Evolutionary conservation across 1,140 invertebrate genomes (phyloP).

Genomic region (Lepidurus packardi): DNA sequence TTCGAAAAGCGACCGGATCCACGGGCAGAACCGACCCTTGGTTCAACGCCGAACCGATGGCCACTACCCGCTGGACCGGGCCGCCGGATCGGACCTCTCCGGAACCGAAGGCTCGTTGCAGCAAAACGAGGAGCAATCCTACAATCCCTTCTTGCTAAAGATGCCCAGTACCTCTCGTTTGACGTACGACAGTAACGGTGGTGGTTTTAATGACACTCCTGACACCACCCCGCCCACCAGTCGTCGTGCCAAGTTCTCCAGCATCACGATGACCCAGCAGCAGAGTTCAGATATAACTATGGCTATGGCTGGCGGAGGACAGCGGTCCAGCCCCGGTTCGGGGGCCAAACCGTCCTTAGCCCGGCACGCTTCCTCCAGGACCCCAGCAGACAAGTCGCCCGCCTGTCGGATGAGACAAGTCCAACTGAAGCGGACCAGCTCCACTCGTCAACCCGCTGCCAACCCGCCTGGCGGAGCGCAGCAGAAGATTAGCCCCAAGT

Average conservation of each 20-base stretch:
- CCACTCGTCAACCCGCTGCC: not conserved
- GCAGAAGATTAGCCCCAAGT: not conserved
- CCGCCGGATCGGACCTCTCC: not conserved
- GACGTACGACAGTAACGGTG: not conserved
- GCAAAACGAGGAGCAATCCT: conserved; percentile 3
- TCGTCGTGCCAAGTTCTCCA: not conserved
- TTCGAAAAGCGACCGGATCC: conserved; percentile 31
- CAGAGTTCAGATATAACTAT: not conserved
- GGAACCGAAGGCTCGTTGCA: not conserved
- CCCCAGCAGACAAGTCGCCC: not conserved
- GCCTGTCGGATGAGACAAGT: not conserved
- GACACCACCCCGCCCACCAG: not conserved
- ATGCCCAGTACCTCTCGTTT: not conserved
- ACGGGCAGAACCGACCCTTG: conserved; percentile 27
- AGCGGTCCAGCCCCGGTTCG: not conserved
- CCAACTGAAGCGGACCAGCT: not conserved
- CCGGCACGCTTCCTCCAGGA: not conserved
- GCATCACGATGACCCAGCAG: not conserved
- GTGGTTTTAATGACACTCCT: not conserved
- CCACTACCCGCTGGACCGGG: conserved; percentile 7
- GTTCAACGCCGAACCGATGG: conserved; percentile 28
- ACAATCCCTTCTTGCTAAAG: not conserved
- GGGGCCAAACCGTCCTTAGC: not conserved
- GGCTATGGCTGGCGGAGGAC: not conserved
- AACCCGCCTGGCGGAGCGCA: not conserved